phyloP scores from a whole-genome alignment of 2,797 vertebrate genomes.

The Tapirus indicus region DNA sequence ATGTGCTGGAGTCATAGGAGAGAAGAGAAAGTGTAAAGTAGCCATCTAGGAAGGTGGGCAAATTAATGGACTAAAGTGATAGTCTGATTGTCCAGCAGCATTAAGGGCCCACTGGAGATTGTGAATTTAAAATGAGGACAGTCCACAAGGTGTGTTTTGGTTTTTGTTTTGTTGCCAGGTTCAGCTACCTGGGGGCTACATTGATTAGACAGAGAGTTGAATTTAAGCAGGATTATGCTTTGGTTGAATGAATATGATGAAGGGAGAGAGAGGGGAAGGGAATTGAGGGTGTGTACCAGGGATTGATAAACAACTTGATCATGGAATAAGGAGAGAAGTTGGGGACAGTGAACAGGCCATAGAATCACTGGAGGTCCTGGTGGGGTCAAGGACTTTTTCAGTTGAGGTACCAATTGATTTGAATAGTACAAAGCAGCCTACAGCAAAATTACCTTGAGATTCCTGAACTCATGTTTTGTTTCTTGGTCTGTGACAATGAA shows the following conservation, averaged over 20 bases:
- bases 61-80: not conserved
- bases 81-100: not conserved
- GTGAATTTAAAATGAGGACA: not conserved
- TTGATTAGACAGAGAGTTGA: not conserved
- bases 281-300: not conserved
- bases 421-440: not conserved
- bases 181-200: not conserved
- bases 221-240: not conserved
- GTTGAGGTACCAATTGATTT: not conserved
- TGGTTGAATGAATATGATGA: not conserved
- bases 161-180: not conserved
- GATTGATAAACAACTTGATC: not conserved
- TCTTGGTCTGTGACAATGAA: constrained; percentile 87
- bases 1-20: not conserved
- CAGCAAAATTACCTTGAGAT: constrained; percentile 88
- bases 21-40: not conserved
- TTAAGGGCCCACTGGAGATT: not conserved
- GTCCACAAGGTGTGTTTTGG: not conserved
- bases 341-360: not conserved
- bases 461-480: constrained; percentile 83
- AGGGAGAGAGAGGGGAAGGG: not conserved
- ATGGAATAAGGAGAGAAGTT: not conserved
- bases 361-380: not conserved
- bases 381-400: not conserved
- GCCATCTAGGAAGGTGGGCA: not conserved